Evolutionary conservation across 2,797 vertebrate genomes (phyloP).

Genomic region (Dromococcyx pavoninus): DNA sequence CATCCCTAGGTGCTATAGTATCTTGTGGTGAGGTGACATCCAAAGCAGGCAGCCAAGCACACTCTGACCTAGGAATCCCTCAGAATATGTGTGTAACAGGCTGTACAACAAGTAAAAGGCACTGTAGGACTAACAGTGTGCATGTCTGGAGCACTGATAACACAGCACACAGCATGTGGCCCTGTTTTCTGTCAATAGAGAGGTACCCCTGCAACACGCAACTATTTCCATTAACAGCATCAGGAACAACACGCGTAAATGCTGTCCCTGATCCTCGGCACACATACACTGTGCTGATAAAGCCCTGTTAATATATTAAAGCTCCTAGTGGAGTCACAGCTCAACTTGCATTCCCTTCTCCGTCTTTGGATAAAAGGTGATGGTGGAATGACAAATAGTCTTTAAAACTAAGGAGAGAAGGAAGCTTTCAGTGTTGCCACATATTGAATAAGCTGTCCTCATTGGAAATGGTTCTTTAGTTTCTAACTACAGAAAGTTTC

Average conservation of each 20-base stretch:
- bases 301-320: not conserved
- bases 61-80: not conserved
- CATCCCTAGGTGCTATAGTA: fast-evolving
- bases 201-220: fast-evolving
- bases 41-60: not conserved
- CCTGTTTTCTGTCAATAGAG: not conserved
- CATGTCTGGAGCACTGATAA: not conserved
- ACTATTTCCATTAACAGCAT: too few relatives aligned
- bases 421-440: not conserved
- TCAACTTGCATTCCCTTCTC: not conserved
- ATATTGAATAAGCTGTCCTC: not conserved
- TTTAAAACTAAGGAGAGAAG: not conserved
- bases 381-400: fast-evolving
- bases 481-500: not conserved
- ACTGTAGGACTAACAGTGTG: not conserved
- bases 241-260: fast-evolving
- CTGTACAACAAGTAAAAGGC: not conserved
- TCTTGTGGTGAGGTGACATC: not conserved
- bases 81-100: fast-evolving
- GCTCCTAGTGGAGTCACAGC: fast-evolving
- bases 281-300: fast-evolving
- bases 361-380: fast-evolving
- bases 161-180: not conserved
- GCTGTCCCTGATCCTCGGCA: not conserved
- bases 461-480: not conserved